Base-by-base conservation (phyloP, 2,797 vertebrate genomes). In the Anabacerthia variegaticeps region DNA sequence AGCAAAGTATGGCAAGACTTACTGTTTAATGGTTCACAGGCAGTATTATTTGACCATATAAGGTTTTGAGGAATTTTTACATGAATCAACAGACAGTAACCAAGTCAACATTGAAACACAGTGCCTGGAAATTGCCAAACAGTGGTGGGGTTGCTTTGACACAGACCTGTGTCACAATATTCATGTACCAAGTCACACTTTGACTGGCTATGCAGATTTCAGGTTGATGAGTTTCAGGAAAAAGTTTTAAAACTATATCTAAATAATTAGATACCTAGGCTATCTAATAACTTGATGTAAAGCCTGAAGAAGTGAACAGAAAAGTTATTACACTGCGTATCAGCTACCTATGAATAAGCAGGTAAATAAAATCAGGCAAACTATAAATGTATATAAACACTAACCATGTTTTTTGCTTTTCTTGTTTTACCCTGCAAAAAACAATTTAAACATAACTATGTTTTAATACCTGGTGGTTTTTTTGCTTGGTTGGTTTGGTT, bases 51-150 rank as follows among this genome's bases (percentile, higher is more conserved):
- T 94, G 77, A 59, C 95, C 48, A 37, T 86, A 66, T 78, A 88
- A 88, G 69, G 85, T 46, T 88, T 26, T 88, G 49, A 78, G 63
- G 73, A 78, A 63, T 37, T 72, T 52, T 91, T 51, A 55, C 43
- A 83, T 92, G 92, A 95, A 39, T 89, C 93, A 97, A 68, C 72
- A 58, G 23, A 30, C 69, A 84, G 93, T 83, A 96, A 95, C 89
- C 76, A 88, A 89, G 87, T 94, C 79, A 96, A 89, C 91, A 78
- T 2, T 44, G 36, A 93, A 81, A 86, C 48, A 85, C n/a, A 81
- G 48, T 9, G 46, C 27, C 32, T 88, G 48, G 7, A 79, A 80
- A 78, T 54, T 7, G 1, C 69, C 32, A 72, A 41, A 36, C 9
- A 84, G 9, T 36, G 67, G 2, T 68, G 68, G 3, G 19, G 59